Conservation (phyloP, 2,888 invertebrate genomes). For the Hirtodrosophila alboralis region DNA sequence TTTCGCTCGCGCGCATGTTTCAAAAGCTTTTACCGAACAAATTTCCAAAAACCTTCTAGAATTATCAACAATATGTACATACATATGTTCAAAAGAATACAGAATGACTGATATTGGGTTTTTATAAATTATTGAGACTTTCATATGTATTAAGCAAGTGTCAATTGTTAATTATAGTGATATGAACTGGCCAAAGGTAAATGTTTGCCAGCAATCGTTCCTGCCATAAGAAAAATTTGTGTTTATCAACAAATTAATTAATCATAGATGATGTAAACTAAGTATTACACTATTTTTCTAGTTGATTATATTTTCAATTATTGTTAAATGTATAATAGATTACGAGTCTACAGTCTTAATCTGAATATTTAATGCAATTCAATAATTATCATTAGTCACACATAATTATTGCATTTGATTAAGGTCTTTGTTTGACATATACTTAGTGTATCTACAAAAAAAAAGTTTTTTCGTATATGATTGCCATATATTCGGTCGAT, state of each 20-base stretch:
- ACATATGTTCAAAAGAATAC: background rate
- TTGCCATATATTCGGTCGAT: conserved; percentile 14
- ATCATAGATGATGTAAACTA: no score
- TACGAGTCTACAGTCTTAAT: conserved; percentile 11
- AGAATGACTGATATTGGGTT: conserved; percentile 15
- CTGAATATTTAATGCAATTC: conserved; percentile 33
- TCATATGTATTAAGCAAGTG: no score
- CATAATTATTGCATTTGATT: conserved; percentile 23
- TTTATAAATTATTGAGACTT: conserved; percentile 3
- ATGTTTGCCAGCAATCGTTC: no score
- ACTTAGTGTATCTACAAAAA: conserved; percentile 13
- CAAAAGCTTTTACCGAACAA: conserved; percentile 13
- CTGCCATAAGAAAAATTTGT: no score
- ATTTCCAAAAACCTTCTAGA: conserved; percentile 21
- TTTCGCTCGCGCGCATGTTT: conserved; percentile 27
- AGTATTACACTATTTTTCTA: no score
- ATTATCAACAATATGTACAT: conserved; percentile 27
- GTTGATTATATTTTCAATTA: background rate
- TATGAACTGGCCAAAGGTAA: no score
- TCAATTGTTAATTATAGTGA: background rate
- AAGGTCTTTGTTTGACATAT: conserved; percentile 23
- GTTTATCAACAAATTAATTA: no score
- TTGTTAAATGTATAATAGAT: conserved; percentile 9
- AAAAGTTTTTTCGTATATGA: conserved; percentile 15
- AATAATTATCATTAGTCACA: conserved; percentile 6